Conservation (phyloP, 2,113 vertebrate species). For the Odobenus rosmarus region DNA sequence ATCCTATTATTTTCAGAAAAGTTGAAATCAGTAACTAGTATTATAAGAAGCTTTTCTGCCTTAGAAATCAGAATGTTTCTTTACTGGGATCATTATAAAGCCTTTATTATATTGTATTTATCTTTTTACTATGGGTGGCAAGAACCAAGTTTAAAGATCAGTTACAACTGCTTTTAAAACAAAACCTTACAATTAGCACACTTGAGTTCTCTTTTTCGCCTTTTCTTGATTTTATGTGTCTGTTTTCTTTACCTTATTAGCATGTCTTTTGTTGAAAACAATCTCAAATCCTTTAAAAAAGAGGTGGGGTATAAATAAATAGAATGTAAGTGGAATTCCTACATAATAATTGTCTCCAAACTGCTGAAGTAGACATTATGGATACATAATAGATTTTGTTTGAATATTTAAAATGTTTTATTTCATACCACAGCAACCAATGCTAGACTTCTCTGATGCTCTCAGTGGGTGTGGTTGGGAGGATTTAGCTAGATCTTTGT, state of each 20-base stretch:
- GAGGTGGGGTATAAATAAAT: not conserved
- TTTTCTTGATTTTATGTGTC: not conserved
- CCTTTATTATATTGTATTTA: conserved; percentile 1
- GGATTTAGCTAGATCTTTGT: not conserved
- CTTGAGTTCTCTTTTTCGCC: not conserved
- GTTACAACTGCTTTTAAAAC: not conserved
- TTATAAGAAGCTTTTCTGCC: not conserved
- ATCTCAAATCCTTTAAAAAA: not conserved
- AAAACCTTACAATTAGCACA: not conserved
- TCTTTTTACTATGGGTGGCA: not conserved
- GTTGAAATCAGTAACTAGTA: not conserved
- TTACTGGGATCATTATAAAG: not conserved
- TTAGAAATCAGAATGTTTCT: not conserved
- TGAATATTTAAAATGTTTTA: conserved; percentile 21
- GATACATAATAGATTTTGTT: conserved; percentile 35
- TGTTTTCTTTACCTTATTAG: conserved; percentile 34
- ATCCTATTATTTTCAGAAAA: conserved; percentile 23
- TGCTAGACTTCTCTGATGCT: conserved; percentile 5
- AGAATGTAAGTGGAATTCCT: not conserved
- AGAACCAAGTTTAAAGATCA: not conserved
- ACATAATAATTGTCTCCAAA: not conserved
- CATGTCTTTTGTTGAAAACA: not conserved
- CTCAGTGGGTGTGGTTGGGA: not conserved
- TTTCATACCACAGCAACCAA: not conserved
- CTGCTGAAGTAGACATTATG: not conserved